Evolutionary conservation across 2,888 invertebrate species (phyloP), one percentile per base, ranked within the genome.

Genomic region (Lissocephala sabroskyi): DNA sequence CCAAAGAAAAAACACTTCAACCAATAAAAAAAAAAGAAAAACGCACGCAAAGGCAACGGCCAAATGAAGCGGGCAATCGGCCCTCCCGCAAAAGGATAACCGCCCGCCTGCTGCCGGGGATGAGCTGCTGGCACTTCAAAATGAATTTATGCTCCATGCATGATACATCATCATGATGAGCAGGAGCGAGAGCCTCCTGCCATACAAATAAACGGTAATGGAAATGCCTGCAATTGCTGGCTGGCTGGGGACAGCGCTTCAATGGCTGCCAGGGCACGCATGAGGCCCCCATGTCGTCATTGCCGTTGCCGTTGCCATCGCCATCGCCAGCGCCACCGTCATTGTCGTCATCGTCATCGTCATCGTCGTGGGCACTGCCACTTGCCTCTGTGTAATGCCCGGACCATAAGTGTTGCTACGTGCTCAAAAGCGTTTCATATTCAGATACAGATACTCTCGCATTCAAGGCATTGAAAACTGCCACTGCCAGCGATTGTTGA

Each of bases 371-470:
- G 71, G 56, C 55, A 73, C 23, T 52, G 52, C 56, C 67, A 71
- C 71, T 71, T 62, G 59, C 37, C 61, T 48, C 33, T 49, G 63
- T 64, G 65, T 75, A 76, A 75, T 73, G 70, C 74, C 67, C n/a
- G n/a, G 67, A 73, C 62, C 65, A 73, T 77, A 79, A 79, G 80
- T 80, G 78, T 79, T 70, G 64, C 75, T 77, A 79, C 78, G 78
- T 79, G 78, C 78, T 80, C 73, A 79, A 80, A 80, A 79, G 78
- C 73, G 71, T 71, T 73, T 73, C 78, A 77, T 71, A 75, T 73
- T 75, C 43, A 43, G 33, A 23, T 40, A 14, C 40, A 40, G 4
- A 23, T 5, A 23, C 3, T 7, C n/a, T n/a, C n/a, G n/a, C n/a
- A n/a, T n/a, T n/a, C n/a, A 28, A 26, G 10, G 13, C 29, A 13